Conservation (phyloP, 2,113 vertebrate species). For the Larimichthys polyactis region DNA sequence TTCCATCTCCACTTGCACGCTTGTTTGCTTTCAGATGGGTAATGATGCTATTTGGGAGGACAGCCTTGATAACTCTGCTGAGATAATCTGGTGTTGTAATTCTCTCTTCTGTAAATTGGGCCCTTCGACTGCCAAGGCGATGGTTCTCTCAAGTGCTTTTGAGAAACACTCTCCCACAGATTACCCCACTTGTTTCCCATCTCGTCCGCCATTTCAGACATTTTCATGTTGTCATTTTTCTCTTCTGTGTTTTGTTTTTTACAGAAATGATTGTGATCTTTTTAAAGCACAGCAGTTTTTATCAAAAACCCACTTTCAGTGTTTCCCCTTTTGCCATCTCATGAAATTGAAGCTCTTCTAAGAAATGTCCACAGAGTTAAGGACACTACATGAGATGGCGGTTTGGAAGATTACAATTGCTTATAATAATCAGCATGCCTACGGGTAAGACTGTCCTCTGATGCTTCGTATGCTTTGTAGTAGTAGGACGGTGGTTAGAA, state of each 20-base stretch:
- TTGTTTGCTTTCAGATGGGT: constrained; percentile 40
- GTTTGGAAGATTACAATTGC: constrained; percentile 50
- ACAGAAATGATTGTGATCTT: constrained; percentile 34
- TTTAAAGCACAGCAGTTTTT: constrained; percentile 4
- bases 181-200: constrained; percentile 42
- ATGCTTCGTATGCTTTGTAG: constrained; percentile 49
- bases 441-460: constrained; percentile 20
- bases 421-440: constrained; percentile 56
- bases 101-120: constrained; percentile 68
- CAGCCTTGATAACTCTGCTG: constrained; percentile 42
- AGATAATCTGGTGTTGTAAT: constrained; percentile 71
- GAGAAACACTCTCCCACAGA: constrained; percentile 51
- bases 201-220: constrained; percentile 32
- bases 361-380: constrained; percentile 50
- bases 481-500: constrained; percentile 19
- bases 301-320: constrained; percentile 3
- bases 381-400: constrained; percentile 20
- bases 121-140: constrained; percentile 42
- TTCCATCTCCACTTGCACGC: neutral
- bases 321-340: constrained; percentile 16
- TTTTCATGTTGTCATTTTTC: constrained; percentile 51
- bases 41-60: constrained; percentile 56
- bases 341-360: constrained; percentile 41
- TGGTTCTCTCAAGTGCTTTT: constrained; percentile 50
- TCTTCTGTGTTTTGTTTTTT: constrained; percentile 20